phyloP scores from a whole-genome alignment of 2,113 vertebrate species.

The Saguinus imperator region DNA sequence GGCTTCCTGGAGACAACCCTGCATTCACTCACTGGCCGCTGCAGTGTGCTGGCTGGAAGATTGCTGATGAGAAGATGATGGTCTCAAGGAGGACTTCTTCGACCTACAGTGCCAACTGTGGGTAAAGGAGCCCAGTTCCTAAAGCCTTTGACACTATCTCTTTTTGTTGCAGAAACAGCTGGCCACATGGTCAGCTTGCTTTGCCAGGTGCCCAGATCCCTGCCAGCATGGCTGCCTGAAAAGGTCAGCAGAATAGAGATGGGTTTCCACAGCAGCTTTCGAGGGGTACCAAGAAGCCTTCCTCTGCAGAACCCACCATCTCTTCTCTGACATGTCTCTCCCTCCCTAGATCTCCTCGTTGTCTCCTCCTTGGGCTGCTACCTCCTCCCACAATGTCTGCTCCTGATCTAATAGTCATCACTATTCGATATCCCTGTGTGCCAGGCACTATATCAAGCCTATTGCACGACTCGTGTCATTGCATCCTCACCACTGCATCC shows the following conservation, averaged over 20 bases:
- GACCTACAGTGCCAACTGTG: neutral
- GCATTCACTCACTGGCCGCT: accelerated
- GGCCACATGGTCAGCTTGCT: neutral
- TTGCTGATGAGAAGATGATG: accelerated
- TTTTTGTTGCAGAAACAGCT: neutral
- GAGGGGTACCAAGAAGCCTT: neutral
- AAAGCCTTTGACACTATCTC: neutral
- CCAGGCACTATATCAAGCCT: neutral
- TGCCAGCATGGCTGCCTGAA: neutral
- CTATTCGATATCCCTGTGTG: neutral
- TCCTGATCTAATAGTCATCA: neutral
- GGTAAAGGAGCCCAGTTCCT: neutral
- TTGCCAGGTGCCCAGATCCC: neutral
- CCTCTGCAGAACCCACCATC: neutral
- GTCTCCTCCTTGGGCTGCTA: neutral
- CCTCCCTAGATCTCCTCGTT: neutral
- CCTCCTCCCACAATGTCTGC: neutral
- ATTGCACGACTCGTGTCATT: accelerated
- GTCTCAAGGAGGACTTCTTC: neutral
- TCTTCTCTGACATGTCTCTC: neutral
- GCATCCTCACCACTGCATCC: neutral
- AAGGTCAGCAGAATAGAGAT: neutral
- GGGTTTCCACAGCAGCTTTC: neutral
- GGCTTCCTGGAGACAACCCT: neutral
- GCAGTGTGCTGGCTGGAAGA: neutral